phyloP scores from a whole-genome alignment of 2,113 vertebrate genomes.

The Protobothrops mucrosquamatus region DNA sequence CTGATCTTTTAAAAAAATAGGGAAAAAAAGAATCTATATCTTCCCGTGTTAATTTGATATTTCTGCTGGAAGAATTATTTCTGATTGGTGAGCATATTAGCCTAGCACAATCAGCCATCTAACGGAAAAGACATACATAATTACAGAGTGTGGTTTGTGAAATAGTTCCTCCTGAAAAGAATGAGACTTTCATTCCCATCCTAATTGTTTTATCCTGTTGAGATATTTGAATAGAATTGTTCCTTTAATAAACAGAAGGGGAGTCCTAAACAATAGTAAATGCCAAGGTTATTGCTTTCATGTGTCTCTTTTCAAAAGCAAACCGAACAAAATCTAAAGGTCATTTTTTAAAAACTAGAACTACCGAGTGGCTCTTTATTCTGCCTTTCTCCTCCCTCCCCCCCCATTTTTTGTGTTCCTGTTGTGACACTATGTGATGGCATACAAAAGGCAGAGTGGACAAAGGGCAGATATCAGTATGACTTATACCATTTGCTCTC shows the following conservation, averaged over 20 bases:
- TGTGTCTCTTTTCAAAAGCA: conserved; percentile 28
- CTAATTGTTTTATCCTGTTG: conserved; percentile 1
- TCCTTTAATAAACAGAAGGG: conserved; percentile 4
- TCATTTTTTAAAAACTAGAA: neutral
- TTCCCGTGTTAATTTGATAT: neutral
- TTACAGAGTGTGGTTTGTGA: neutral
- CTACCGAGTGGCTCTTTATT: neutral
- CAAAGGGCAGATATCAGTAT: neutral
- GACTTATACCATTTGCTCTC: neutral
- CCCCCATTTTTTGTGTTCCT: fast-evolving
- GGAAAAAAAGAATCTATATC: neutral
- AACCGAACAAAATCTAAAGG: conserved; percentile 8
- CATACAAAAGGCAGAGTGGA: neutral
- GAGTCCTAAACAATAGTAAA: conserved; percentile 27
- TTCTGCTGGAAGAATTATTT: neutral
- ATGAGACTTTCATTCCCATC: neutral
- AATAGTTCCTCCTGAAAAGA: conserved; percentile 25
- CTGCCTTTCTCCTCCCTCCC: neutral
- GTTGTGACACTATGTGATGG: neutral
- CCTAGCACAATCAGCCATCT: neutral
- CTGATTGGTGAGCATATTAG: neutral
- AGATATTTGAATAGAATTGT: conserved; percentile 23
- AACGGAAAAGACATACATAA: conserved; percentile 4
- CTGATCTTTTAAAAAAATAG: neutral
- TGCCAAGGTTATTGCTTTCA: conserved; percentile 7